These are phyloP conservation scores for Pelobates fuscus DNA, from an alignment of 2,113 vertebrate genomes.

Conservation along the genomic window DNA sequence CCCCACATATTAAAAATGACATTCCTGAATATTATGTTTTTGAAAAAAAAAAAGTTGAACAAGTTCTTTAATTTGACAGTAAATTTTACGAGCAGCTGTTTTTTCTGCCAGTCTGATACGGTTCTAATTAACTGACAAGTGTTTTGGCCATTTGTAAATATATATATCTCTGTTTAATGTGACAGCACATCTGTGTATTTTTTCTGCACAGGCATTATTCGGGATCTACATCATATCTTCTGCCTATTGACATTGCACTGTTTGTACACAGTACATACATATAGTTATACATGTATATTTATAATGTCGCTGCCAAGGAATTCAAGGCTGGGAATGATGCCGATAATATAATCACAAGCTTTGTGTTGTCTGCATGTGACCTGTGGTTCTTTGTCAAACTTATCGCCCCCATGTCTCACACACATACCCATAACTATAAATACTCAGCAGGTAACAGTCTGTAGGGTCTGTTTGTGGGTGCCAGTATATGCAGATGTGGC, in stretches of 20 bases:
- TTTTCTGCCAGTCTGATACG: no score
- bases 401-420: constrained; percentile 22
- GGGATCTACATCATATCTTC: constrained; percentile 20
- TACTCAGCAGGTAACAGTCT: constrained; percentile 30
- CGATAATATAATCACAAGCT: constrained; percentile 42
- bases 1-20: no score
- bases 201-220: neutral
- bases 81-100: no score
- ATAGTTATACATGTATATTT: constrained; percentile 40
- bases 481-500: constrained; percentile 46
- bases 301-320: constrained; percentile 31
- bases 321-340: constrained; percentile 35
- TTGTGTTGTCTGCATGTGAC: constrained; percentile 48
- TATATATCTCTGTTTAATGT: no score
- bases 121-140: no score
- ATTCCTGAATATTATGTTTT: no score
- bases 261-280: constrained; percentile 20
- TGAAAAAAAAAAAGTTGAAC: no score
- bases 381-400: constrained; percentile 26
- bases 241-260: constrained; percentile 6
- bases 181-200: no score
- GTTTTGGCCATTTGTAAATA: no score
- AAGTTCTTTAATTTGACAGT: no score
- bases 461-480: neutral
- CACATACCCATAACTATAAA: constrained; percentile 36